phyloP scores from a whole-genome alignment of 2,888 invertebrate species.

The Antitype chi region DNA sequence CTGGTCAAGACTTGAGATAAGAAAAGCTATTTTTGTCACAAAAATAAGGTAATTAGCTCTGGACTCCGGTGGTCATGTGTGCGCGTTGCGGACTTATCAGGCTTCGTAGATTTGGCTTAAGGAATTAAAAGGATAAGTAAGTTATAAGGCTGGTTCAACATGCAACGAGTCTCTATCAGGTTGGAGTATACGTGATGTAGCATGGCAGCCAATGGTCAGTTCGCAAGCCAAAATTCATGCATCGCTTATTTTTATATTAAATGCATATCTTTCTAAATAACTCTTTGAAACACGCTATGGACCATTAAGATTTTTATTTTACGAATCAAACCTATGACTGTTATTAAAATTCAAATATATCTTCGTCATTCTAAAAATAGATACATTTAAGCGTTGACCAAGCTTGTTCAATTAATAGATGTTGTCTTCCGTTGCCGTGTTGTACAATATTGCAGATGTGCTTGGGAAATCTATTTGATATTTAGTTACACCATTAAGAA shows the following conservation, averaged over 20 bases:
- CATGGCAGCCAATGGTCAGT: conserved; percentile 49
- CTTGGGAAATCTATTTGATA: conserved; percentile 56
- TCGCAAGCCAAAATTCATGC: conserved; percentile 65
- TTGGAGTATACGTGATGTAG: conserved; percentile 25
- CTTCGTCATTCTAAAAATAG: conserved; percentile 66
- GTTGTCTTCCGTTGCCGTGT: conserved; percentile 46
- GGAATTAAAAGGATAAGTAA: conserved; percentile 37
- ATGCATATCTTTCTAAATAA: conserved; percentile 64
- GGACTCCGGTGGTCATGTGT: conserved; percentile 86
- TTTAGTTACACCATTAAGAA: conserved; percentile 51
- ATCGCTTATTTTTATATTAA: conserved; percentile 73
- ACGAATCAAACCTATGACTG: conserved; percentile 58
- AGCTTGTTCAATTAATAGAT: conserved; percentile 65
- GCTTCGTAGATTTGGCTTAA: conserved; percentile 42
- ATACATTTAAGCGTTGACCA: conserved; percentile 66
- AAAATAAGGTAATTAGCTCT: conserved; percentile 83
- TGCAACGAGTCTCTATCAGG: conserved; percentile 1
- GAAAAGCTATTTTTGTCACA: conserved; percentile 89
- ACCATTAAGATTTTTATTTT: conserved; percentile 70
- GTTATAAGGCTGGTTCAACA: conserved; percentile 27
- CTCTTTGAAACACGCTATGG: conserved; percentile 52
- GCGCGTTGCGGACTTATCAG: conserved; percentile 65
- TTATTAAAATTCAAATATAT: conserved; percentile 54
- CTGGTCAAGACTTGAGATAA: conserved; percentile 80
- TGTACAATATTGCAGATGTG: conserved; percentile 47